Evolutionary conservation across 2,113 vertebrate genomes (phyloP).

Genomic region (Prunella fulvescens): DNA sequence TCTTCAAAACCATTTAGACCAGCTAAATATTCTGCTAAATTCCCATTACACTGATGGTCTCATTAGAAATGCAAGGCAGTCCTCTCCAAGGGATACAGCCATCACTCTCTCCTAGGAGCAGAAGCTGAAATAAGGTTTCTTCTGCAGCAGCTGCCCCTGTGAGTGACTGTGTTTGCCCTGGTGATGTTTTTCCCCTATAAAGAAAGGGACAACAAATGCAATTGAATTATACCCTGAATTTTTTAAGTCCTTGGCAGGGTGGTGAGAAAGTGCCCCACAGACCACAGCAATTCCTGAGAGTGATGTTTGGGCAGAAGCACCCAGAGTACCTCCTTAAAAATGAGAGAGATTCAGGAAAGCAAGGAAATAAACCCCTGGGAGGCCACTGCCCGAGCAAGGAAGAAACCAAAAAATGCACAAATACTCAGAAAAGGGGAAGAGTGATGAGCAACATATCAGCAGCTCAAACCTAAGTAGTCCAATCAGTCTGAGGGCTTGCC

Average conservation of each 20-base stretch:
- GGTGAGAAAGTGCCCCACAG: neutral
- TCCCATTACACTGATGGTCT: neutral
- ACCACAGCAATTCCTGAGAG: neutral
- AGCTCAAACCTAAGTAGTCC: neutral
- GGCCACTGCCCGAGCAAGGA: neutral
- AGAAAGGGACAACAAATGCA: neutral
- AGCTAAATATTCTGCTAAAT: conserved; percentile 8
- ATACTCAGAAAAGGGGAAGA: neutral
- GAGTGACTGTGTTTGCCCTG: fast-evolving
- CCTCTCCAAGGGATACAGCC: neutral
- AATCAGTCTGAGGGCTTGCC: conserved; percentile 6
- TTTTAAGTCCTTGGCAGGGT: neutral
- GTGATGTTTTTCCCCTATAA: neutral
- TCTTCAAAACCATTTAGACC: conserved; percentile 26
- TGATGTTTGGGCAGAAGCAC: neutral
- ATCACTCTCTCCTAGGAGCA: neutral
- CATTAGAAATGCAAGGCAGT: conserved; percentile 34
- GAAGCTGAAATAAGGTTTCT: conserved; percentile 5
- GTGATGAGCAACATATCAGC: neutral
- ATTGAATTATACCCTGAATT: neutral
- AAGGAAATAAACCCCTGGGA: neutral
- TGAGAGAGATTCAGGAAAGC: neutral
- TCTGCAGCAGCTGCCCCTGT: neutral
- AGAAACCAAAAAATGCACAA: neutral
- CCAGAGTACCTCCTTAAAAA: neutral